Evolutionary conservation across 2,797 vertebrate species (phyloP), one percentile per base, ranked within the genome.

Genomic region (Epinephelus coioides): DNA sequence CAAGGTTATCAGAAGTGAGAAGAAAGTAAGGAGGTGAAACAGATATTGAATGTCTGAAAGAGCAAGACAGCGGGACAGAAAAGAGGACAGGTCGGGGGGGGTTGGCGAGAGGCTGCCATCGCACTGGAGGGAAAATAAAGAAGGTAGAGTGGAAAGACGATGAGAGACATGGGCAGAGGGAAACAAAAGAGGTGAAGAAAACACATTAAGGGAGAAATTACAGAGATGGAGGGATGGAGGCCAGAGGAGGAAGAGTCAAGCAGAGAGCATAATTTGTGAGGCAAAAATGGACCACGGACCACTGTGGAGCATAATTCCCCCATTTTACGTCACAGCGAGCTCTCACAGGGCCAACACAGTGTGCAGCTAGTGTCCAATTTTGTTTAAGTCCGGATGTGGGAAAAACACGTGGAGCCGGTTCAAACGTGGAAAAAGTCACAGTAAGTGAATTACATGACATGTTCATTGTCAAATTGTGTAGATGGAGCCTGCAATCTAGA

Each of bases 191-290:
- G 34, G 3, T 25, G 23, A 73, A 53, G 68, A 81, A 74, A 78
- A 86, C 71, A 76, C 63, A 86, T 81, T 40, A 81, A 49, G 38
- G 67, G 61, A 81, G 53, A 74, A 78, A 85, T 80, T 65, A 84
- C 23, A 81, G 77, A 60, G 79, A 73, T 40, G 61, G 49, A 76
- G 27, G n/a, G 80, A 73, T 6, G 23, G 69, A 79, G 56, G 84
- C 73, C 59, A 62, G 71, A 79, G 25, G 79, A 76, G 84, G 82
- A 84, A 79, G 78, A 86, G 54, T 82, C 87, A 71, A 80, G 82
- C 76, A 18, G 74, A 75, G 84, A 84, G 72, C 57, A 55, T 91
- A 73, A 86, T 91, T 87, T 90, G 78, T 2, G 0, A 67, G 76
- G 23, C 74, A 73, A 67, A 81, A 84, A 81, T 85, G 81, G 73